Conservation (phyloP, 2,888 invertebrate genomes). For the Drosophila yooni region DNA sequence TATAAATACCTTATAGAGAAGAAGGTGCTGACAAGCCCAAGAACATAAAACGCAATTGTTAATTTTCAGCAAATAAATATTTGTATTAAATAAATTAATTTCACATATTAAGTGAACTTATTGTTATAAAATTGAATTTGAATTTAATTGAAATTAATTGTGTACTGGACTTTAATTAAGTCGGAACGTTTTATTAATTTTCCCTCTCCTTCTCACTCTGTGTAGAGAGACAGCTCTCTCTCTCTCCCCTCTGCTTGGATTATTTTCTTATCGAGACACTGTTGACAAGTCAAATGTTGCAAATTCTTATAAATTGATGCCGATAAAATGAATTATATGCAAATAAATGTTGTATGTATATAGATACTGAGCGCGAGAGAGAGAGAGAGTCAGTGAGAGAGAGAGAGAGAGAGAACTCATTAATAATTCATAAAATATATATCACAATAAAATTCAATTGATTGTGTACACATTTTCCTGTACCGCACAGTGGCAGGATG, state of each 20-base stretch:
- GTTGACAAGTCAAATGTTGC: conserved; percentile 32
- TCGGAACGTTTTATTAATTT: background rate
- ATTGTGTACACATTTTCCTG: conserved; percentile 76
- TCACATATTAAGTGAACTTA: background rate
- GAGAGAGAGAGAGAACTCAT: conserved; percentile 42
- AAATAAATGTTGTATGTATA: conserved; percentile 2
- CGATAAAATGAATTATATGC: conserved; percentile 32
- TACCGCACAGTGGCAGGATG: conserved; percentile 27
- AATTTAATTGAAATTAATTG: background rate
- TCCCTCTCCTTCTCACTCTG: background rate
- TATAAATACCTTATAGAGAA: no score
- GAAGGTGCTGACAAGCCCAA: background rate
- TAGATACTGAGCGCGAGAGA: background rate
- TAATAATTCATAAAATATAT: conserved; percentile 76
- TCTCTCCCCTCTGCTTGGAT: background rate
- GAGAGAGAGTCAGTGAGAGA: background rate
- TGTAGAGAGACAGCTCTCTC: background rate
- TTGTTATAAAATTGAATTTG: background rate
- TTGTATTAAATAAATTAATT: background rate
- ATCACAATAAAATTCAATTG: conserved; percentile 77
- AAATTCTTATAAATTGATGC: conserved; percentile 56
- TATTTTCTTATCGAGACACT: background rate
- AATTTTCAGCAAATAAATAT: background rate
- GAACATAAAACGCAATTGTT: background rate
- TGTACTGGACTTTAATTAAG: background rate